Evolutionary conservation across 1,140 invertebrate species (phyloP).

Genomic region (Neomicropteryx cornuta): DNA sequence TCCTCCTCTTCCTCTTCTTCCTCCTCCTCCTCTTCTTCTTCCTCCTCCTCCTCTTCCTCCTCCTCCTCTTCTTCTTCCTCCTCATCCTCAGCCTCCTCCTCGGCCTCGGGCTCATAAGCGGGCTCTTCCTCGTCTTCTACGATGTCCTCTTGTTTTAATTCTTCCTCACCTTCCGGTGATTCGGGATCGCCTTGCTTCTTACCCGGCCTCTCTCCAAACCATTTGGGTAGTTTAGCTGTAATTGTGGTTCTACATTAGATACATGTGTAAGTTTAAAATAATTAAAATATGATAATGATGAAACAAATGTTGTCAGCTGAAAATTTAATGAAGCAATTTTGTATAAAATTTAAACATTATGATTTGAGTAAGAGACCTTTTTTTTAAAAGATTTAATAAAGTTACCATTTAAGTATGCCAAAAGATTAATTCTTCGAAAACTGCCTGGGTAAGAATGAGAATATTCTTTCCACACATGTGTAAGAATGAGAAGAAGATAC

Average conservation of each 20-base stretch:
- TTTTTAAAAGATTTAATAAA: too few relatives aligned
- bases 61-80: constrained; percentile 47
- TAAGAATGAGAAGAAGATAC: too few relatives aligned
- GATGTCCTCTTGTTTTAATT: constrained; percentile 63
- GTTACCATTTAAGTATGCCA: too few relatives aligned
- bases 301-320: too few relatives aligned
- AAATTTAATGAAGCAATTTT: too few relatives aligned
- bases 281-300: too few relatives aligned
- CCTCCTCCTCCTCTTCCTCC: constrained; percentile 55
- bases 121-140: constrained; percentile 61
- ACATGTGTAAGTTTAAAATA: background rate
- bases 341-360: too few relatives aligned
- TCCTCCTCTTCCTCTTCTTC: constrained; percentile 56
- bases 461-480: too few relatives aligned
- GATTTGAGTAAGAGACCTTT: too few relatives aligned
- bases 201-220: constrained; percentile 88
- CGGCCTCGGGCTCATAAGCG: constrained; percentile 58
- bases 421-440: too few relatives aligned
- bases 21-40: constrained; percentile 62
- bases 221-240: constrained; percentile 81
- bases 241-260: constrained; percentile 2
- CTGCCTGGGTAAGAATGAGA: too few relatives aligned
- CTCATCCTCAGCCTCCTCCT: constrained; percentile 59
- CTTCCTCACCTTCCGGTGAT: constrained; percentile 79
- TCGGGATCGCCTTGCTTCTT: constrained; percentile 81